Percentiles rank a stretch among this genome's conserved stretches.
phyloP scores from a whole-genome alignment of 2,797 vertebrate genomes.

The Balearica regulorum region DNA sequence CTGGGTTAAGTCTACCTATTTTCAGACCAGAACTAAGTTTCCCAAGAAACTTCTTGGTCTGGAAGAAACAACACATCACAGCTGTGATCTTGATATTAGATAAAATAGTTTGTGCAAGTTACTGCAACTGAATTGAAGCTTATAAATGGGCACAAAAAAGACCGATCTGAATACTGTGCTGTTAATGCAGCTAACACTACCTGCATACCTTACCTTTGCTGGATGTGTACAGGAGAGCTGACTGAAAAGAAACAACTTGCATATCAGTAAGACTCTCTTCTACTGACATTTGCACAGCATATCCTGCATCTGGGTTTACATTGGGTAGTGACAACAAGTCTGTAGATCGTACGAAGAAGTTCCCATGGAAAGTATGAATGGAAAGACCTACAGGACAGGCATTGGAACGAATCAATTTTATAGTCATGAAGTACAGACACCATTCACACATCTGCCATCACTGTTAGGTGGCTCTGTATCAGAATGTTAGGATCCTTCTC shows the following conservation, averaged over 20 bases:
- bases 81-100: neutral
- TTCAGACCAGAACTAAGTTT: neutral
- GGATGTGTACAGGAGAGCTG: slow-evolving; percentile 95
- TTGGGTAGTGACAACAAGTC: slow-evolving; percentile 94
- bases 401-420: neutral
- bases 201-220: slow-evolving; percentile 86
- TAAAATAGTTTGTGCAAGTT: neutral
- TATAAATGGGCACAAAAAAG: neutral
- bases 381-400: slow-evolving; percentile 82
- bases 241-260: slow-evolving; percentile 94
- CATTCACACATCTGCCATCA: neutral
- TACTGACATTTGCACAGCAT: slow-evolving; percentile 97
- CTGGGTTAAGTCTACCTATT: neutral
- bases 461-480: neutral
- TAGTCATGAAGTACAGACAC: neutral
- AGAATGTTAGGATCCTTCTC: neutral
- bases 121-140: neutral
- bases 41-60: neutral
- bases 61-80: neutral
- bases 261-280: slow-evolving; percentile 93
- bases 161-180: neutral
- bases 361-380: slow-evolving; percentile 98
- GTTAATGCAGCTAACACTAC: neutral
- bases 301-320: slow-evolving; percentile 94
- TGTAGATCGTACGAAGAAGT: slow-evolving; percentile 97